phyloP scores from a whole-genome alignment of 2,797 vertebrate genomes.

The Gouania willdenowi region DNA sequence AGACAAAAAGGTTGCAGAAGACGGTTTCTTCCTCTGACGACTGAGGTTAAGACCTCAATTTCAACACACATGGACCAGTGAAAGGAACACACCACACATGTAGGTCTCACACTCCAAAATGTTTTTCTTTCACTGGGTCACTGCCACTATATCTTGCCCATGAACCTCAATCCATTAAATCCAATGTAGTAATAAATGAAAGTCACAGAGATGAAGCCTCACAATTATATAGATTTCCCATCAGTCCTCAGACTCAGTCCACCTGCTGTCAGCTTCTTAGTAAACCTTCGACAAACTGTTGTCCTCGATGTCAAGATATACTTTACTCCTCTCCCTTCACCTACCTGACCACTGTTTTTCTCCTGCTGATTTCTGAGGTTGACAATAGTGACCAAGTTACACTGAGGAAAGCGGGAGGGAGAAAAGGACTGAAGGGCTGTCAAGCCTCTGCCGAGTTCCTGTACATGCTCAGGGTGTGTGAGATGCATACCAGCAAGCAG shows the following conservation, averaged over 20 bases:
- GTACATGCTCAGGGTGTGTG: slow-evolving; percentile 53
- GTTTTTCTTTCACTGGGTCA: slow-evolving; percentile 38
- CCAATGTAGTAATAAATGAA: slow-evolving; percentile 23
- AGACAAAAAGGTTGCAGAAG: slow-evolving; percentile 16
- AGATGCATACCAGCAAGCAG: slow-evolving; percentile 69
- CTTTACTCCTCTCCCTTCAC: slow-evolving; percentile 11
- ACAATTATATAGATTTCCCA: slow-evolving; percentile 25
- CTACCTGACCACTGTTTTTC: slow-evolving; percentile 35
- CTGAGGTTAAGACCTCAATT: slow-evolving; percentile 65
- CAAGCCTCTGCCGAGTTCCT: slow-evolving; percentile 40
- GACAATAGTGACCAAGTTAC: slow-evolving; percentile 76
- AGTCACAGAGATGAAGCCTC: slow-evolving; percentile 10
- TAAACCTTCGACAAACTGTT: slow-evolving; percentile 64
- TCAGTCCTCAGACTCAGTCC: slow-evolving; percentile 24
- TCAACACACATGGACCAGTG: slow-evolving; percentile 50
- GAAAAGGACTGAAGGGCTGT: slow-evolving; percentile 36
- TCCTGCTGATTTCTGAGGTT: slow-evolving; percentile 47
- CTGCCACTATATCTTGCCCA: slow-evolving; percentile 26
- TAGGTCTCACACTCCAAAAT: slow-evolving; percentile 53
- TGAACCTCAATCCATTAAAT: slow-evolving; percentile 25
- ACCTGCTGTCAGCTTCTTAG: slow-evolving; percentile 37
- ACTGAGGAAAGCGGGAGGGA: slow-evolving; percentile 65
- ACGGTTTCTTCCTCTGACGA: slow-evolving; percentile 28
- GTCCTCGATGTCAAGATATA: slow-evolving; percentile 22
- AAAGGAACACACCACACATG: slow-evolving; percentile 22